Conservation (phyloP, 2,113 vertebrate species). For the Lontra canadensis region DNA sequence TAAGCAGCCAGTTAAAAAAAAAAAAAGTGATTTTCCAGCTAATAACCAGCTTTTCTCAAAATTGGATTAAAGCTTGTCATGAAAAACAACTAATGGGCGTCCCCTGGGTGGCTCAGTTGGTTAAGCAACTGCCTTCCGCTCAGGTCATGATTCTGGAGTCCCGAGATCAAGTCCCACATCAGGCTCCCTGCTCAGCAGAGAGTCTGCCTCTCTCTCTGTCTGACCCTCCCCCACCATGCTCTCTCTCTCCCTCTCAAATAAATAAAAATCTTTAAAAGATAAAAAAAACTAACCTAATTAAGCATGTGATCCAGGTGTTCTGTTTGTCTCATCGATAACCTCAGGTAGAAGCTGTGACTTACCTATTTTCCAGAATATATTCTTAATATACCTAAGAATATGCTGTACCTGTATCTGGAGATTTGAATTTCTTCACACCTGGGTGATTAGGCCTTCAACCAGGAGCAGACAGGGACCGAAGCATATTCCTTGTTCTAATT, state of each 20-base stretch:
- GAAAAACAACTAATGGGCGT: not conserved
- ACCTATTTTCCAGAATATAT: not conserved
- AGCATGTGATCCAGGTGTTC: not conserved
- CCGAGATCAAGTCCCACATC: too few relatives aligned
- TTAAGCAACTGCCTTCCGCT: too few relatives aligned
- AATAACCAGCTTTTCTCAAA: not conserved
- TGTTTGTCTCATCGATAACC: not conserved
- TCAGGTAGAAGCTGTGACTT: not conserved
- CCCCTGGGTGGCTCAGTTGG: too few relatives aligned
- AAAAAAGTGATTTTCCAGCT: not conserved
- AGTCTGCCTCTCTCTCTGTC: too few relatives aligned
- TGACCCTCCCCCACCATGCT: too few relatives aligned
- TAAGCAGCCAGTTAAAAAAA: not conserved
- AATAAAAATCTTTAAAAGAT: too few relatives aligned
- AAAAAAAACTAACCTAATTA: not conserved
- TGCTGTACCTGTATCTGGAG: not conserved
- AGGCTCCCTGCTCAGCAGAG: too few relatives aligned
- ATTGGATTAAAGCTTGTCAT: not conserved
- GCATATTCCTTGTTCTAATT: not conserved
- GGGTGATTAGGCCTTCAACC: not conserved
- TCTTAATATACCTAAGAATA: not conserved
- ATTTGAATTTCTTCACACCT: not conserved
- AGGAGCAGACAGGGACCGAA: not conserved
- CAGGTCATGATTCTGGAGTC: too few relatives aligned
- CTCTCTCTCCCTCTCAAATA: too few relatives aligned